Base-by-base conservation (phyloP, 2,888 invertebrate species). In the Hirudinaria manillensis region DNA sequence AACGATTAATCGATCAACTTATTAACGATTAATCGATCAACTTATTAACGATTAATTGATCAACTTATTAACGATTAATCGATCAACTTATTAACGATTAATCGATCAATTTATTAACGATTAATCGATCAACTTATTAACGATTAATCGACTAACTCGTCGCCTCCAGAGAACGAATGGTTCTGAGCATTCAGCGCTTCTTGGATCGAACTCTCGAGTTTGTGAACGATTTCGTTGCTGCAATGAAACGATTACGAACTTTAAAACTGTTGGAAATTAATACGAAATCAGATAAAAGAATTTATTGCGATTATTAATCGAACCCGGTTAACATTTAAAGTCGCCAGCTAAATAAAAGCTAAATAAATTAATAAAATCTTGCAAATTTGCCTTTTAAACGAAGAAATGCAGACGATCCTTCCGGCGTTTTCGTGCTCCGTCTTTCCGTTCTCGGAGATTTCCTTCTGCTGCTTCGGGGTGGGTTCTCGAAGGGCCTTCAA, bases 361-460 rank as follows among this genome's bases (percentile, higher is more conserved):
- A 45, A 45, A 3, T 38, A 16, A 16, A 3, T 16, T 45, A 45
- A 4, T 45, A 3, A 61, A 16, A 29, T 10, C 3, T 6, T 21
- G 32, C n/a, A 56, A n/a, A 72, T 29, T 56, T 77, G 85, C 85
- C 82, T 85, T 79, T 93, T 88, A 0, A 93, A 91, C 79, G 93
- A 91, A 7, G 94, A 94, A 53, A 96, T 91, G 82, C 94, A 94
- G 81, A 96, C 92, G 24, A 96, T 91, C 78, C 95, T 88, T 19
- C 94, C 93, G 77, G 90, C 89, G 84, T 87, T 89, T 75, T 87
- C 81, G 16, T 89, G 82, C 24, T 86, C 38, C n/a, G 65, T 7
- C 24, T 72, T 53, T 38, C 34, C 34, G 4, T 55, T 16, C n/a
- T 72, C 56, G 21, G 29, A n/a, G 16, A 45, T 32, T 24, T 24